Evolutionary conservation across 2,797 vertebrate genomes (phyloP).

Genomic region (Florisuga fusca): DNA sequence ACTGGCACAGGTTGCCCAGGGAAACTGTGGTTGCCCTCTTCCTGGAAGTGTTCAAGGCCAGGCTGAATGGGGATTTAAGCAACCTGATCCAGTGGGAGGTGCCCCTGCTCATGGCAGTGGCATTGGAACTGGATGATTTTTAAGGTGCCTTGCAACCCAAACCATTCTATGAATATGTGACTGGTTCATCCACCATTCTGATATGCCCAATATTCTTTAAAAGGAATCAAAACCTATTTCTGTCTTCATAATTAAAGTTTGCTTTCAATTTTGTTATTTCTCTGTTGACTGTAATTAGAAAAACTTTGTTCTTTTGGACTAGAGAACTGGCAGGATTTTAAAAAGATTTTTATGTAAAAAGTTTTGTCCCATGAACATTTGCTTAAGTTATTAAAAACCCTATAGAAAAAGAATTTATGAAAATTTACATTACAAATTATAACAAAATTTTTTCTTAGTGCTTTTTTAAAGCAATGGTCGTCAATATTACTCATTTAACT

Average conservation of each 20-base stretch:
- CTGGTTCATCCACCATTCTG: neutral
- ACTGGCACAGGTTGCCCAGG: too few species aligned
- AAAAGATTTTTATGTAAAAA: neutral
- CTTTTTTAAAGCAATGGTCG: neutral
- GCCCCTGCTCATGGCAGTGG: too few species aligned
- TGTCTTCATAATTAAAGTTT: neutral
- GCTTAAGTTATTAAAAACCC: neutral
- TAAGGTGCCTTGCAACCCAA: too few species aligned
- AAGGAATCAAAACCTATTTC: neutral
- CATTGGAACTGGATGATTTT: too few species aligned
- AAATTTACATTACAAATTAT: neutral
- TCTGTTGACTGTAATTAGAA: neutral
- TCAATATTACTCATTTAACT: neutral
- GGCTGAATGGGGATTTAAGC: too few species aligned
- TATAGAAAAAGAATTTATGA: neutral
- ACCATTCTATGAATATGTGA: too few species aligned
- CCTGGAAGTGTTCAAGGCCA: too few species aligned
- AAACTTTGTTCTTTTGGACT: neutral
- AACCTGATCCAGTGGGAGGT: too few species aligned
- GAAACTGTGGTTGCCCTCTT: too few species aligned
- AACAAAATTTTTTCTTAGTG: neutral
- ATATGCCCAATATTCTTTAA: neutral
- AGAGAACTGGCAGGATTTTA: neutral
- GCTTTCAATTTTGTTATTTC: neutral
- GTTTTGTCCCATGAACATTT: neutral